Conservation (phyloP, 2,888 invertebrate genomes). For the Pteria penguin region DNA sequence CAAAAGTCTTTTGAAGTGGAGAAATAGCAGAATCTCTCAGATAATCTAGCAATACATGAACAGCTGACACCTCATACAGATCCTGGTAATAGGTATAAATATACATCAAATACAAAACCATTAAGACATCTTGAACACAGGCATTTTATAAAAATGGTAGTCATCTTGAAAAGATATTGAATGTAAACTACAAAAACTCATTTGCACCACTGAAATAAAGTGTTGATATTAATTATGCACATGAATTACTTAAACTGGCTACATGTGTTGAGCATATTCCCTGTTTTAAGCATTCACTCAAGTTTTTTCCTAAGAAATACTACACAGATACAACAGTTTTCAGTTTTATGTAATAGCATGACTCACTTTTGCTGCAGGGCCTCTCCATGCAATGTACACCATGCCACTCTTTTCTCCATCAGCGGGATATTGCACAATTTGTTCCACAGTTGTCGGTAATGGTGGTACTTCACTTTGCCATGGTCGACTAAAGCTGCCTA, state of each 20-base stretch:
- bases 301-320: no score
- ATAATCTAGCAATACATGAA: constrained; percentile 88
- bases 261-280: no score
- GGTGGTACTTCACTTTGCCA: constrained; percentile 88
- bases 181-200: no score
- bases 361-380: constrained; percentile 83
- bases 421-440: constrained; percentile 87
- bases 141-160: background rate
- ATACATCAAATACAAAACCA: background rate
- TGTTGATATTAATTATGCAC: no score
- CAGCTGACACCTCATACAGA: constrained; percentile 82
- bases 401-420: constrained; percentile 88
- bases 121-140: background rate
- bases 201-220: no score
- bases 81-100: constrained; percentile 67
- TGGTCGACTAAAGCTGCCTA: constrained; percentile 84
- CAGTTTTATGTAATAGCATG: background rate
- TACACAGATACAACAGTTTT: no score
- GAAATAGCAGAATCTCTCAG: constrained; percentile 92
- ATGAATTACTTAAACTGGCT: no score
- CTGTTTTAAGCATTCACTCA: no score
- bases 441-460: constrained; percentile 82
- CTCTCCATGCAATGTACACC: constrained; percentile 89
- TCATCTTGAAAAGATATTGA: no score
- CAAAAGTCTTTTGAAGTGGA: constrained; percentile 90